Percentiles rank a stretch among this genome's conserved stretches.
Conservation (phyloP, 2,888 invertebrate species). For the Drosophila merina region DNA sequence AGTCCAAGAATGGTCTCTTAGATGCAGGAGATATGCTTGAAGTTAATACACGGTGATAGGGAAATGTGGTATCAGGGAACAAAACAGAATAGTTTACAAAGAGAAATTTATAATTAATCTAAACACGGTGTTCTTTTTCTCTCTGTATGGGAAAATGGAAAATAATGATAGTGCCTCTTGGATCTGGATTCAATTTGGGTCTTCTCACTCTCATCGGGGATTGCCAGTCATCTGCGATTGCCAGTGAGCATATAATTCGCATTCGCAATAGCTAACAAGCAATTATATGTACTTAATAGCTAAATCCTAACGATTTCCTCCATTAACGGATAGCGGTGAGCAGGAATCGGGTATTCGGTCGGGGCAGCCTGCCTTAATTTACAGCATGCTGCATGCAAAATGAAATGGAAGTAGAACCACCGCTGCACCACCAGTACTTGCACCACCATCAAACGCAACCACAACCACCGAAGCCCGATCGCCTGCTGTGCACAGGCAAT, state of each 20-base stretch:
- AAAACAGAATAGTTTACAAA: too few relatives aligned
- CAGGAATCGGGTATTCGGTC: constrained; percentile 55
- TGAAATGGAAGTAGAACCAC: constrained; percentile 70
- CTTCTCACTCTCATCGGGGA: constrained; percentile 15
- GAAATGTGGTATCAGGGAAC: too few relatives aligned
- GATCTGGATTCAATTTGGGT: constrained; percentile 30
- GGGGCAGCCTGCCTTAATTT: constrained; percentile 70
- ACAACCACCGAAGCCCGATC: constrained; percentile 38
- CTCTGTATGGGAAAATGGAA: background rate
- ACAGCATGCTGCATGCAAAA: constrained; percentile 78
- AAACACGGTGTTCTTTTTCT: background rate
- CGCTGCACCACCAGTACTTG: constrained; percentile 25
- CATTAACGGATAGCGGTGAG: constrained; percentile 52
- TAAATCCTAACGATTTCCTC: constrained; percentile 64
- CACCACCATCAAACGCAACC: constrained; percentile 20
- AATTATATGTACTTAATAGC: constrained; percentile 67
- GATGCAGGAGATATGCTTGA: constrained; percentile 19
- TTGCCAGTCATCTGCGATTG: constrained; percentile 6
- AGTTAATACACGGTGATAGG: background rate
- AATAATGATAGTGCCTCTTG: constrained; percentile 4
- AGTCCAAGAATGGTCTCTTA: constrained; percentile 28
- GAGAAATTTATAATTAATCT: background rate
- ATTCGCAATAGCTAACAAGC: constrained; percentile 48
- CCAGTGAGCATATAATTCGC: constrained; percentile 33
- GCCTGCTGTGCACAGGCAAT: constrained; percentile 74